Evolutionary conservation across 2,888 invertebrate genomes (phyloP).

Genomic region (Trichogramma dendrolimi): DNA sequence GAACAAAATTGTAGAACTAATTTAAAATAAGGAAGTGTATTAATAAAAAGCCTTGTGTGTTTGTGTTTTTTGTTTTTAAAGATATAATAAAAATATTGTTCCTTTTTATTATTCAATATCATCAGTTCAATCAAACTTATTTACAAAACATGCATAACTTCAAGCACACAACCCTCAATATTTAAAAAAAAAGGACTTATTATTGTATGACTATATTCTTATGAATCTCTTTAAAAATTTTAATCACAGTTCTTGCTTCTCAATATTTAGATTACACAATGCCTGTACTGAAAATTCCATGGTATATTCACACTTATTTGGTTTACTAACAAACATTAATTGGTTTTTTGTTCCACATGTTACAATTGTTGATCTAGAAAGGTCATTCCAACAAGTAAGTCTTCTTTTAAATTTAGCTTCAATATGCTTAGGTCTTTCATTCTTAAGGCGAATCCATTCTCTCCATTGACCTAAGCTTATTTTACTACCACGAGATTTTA

Average conservation of each 20-base stretch:
- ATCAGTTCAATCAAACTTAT: too few species aligned
- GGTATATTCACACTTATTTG: conserved; percentile 93
- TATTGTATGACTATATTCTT: background rate
- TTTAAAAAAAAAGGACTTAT: too few species aligned
- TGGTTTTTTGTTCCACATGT: conserved; percentile 83
- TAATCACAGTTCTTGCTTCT: conserved; percentile 60
- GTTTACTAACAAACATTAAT: conserved; percentile 81
- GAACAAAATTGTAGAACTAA: too few species aligned
- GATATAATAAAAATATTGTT: too few species aligned
- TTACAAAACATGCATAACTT: too few species aligned
- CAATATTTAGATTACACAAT: conserved; percentile 63
- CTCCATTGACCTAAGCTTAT: conserved; percentile 78
- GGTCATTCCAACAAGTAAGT: conserved; percentile 97
- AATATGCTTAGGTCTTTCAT: conserved; percentile 67
- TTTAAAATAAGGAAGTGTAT: too few species aligned
- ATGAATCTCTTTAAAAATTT: background rate
- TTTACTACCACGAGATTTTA: conserved; percentile 76
- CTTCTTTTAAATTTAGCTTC: conserved; percentile 87
- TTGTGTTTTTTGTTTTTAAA: too few species aligned
- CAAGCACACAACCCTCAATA: too few species aligned
- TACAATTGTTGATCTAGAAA: conserved; percentile 80
- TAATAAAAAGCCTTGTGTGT: too few species aligned
- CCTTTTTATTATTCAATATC: too few species aligned
- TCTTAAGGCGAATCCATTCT: conserved; percentile 77
- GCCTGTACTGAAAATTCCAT: conserved; percentile 89